phyloP scores from a whole-genome alignment of 2,113 vertebrate species.

The Solea senegalensis region DNA sequence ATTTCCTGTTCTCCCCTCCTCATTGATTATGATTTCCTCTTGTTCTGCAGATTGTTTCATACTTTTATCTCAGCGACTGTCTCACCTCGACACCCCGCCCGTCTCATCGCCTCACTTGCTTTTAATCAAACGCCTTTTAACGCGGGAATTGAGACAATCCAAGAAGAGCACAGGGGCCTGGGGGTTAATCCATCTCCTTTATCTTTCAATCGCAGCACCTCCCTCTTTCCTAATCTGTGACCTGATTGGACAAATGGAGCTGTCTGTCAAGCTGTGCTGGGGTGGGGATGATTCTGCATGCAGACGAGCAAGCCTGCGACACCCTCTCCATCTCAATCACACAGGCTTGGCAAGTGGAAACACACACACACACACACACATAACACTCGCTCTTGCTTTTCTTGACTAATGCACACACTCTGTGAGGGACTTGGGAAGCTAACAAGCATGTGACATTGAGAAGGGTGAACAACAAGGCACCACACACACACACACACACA shows the following conservation, averaged over 20 bases:
- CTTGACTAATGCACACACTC: conserved; percentile 35
- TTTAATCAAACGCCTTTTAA: conserved; percentile 68
- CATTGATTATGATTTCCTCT: conserved; percentile 29
- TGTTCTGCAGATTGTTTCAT: conserved; percentile 17
- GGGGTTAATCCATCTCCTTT: conserved; percentile 45
- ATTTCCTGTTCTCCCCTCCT: conserved; percentile 1
- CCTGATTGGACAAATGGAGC: conserved; percentile 37
- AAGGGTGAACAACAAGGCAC: conserved; percentile 54
- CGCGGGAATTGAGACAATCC: conserved; percentile 38
- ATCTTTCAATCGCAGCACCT: conserved; percentile 51
- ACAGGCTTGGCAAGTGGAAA: conserved; percentile 25
- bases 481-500: conserved; percentile 32
- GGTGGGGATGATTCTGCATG: conserved; percentile 60
- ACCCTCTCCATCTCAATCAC: conserved; percentile 68
- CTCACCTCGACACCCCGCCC: background rate
- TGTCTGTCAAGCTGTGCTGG: conserved; percentile 38
- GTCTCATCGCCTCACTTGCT: conserved; percentile 39
- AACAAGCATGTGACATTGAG: conserved; percentile 73
- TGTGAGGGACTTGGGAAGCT: conserved; percentile 55
- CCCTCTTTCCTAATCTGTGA: conserved; percentile 14
- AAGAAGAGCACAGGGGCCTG: conserved; percentile 16
- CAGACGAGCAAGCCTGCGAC: conserved; percentile 51
- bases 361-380: conserved; percentile 10
- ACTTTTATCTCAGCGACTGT: background rate
- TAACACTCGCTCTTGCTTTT: conserved; percentile 36